Percentiles rank a stretch among this genome's conserved stretches.
These are phyloP conservation scores for Myiopsitta monachus DNA, from an alignment of 2,113 vertebrate species.

Conservation along the genomic window DNA sequence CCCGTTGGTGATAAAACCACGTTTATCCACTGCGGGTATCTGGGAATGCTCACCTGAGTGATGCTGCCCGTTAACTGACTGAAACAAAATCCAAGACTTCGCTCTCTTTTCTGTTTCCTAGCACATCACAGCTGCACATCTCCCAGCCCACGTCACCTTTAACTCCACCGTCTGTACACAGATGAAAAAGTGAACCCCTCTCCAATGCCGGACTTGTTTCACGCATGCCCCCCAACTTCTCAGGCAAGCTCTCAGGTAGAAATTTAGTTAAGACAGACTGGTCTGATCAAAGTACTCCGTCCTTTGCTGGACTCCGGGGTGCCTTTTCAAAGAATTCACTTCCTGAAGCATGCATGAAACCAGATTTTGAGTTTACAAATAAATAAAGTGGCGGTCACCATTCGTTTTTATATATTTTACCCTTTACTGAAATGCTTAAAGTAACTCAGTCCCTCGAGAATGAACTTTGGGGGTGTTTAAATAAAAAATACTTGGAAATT, in stretches of 20 bases:
- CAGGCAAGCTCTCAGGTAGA: conserved; percentile 12
- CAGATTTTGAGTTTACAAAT: conserved; percentile 64
- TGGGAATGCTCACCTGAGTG: background rate
- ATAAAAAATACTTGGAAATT: conserved; percentile 85
- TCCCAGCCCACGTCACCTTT: background rate
- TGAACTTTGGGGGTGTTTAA: conserved; percentile 75
- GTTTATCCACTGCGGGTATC: background rate
- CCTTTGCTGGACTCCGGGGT: conserved; percentile 12
- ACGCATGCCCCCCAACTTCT: background rate
- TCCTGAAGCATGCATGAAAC: conserved; percentile 68
- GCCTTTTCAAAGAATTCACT: conserved; percentile 1
- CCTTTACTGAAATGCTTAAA: conserved; percentile 56
- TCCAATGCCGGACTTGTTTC: background rate
- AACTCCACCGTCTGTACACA: background rate
- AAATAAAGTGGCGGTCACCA: conserved; percentile 72
- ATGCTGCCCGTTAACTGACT: background rate
- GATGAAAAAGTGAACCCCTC: conserved; percentile 3
- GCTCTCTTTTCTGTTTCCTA: background rate
- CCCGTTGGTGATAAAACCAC: background rate
- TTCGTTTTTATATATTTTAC: conserved; percentile 56
- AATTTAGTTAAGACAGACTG: background rate
- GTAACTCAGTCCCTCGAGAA: conserved; percentile 64
- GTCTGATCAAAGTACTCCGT: background rate
- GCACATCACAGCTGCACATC: background rate
- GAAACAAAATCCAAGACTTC: background rate